Evolutionary conservation across 1,140 invertebrate species (phyloP).

Genomic region (Drosophila sulfurigaster): DNA sequence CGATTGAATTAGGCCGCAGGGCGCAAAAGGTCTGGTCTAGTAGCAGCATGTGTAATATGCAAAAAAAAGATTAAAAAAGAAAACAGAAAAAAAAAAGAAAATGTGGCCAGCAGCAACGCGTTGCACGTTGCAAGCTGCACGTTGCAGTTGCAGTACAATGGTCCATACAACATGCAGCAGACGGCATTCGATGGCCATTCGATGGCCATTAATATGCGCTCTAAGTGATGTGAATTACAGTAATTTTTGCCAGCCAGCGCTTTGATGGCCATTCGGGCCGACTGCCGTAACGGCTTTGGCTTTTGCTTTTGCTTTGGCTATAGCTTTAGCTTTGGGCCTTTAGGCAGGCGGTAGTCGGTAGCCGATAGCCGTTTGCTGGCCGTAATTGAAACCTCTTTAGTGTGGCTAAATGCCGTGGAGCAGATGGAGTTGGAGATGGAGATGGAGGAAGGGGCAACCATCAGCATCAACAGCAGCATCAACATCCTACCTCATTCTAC

Average conservation of each 20-base stretch:
- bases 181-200: conserved; percentile 57
- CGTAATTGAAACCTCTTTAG: conserved; percentile 83
- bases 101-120: conserved; percentile 10
- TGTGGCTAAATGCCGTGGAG: conserved; percentile 74
- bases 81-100: neutral
- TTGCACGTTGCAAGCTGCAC: conserved; percentile 18
- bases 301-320: too few relatives aligned
- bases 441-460: neutral
- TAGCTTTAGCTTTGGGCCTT: conserved; percentile 50
- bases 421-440: neutral
- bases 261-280: conserved; percentile 56
- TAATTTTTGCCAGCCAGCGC: conserved; percentile 72
- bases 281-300: conserved; percentile 53
- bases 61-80: conserved; percentile 13
- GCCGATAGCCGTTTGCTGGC: conserved; percentile 67
- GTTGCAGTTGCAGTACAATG: conserved; percentile 29
- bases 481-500: conserved; percentile 56
- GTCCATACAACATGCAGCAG: conserved; percentile 14
- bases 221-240: conserved; percentile 84
- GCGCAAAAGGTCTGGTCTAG: conserved; percentile 28
- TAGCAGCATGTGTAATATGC: conserved; percentile 28
- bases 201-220: conserved; percentile 83
- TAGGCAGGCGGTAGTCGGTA: conserved; percentile 56
- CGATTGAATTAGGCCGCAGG: conserved; percentile 42
- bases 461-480: too few relatives aligned